Evolutionary conservation across 2,888 invertebrate genomes (phyloP).

Genomic region (Clusia tigrina): DNA sequence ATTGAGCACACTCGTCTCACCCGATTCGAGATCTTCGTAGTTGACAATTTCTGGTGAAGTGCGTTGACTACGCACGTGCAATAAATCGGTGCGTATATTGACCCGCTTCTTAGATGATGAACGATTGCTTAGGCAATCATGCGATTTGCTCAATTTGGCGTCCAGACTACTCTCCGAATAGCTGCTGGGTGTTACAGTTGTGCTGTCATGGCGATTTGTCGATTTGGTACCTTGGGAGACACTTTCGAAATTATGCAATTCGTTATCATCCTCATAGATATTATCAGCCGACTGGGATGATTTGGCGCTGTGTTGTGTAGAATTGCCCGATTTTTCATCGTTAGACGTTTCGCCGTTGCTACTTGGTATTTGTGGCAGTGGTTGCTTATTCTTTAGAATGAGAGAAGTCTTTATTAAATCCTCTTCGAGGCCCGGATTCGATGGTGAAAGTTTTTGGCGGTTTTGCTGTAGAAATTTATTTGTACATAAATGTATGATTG

Average conservation of each 20-base stretch:
- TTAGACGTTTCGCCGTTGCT: conserved; percentile 40
- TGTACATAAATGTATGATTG: no score
- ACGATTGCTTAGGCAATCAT: conserved; percentile 65
- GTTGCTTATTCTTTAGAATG: conserved; percentile 65
- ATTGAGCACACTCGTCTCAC: conserved; percentile 61
- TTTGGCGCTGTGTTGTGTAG: conserved; percentile 49
- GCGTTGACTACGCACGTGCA: conserved; percentile 60
- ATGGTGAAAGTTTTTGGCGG: conserved; percentile 61
- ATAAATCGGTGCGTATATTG: conserved; percentile 69
- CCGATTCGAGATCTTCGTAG: conserved; percentile 63
- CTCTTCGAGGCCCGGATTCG: conserved; percentile 61
- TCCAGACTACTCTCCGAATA: conserved; percentile 63
- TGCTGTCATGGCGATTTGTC: conserved; percentile 58
- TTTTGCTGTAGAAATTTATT: no score
- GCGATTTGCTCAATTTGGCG: conserved; percentile 61
- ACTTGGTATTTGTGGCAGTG: conserved; percentile 62
- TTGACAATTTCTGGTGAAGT: conserved; percentile 57
- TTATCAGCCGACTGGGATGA: conserved; percentile 60
- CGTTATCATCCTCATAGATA: conserved; percentile 66
- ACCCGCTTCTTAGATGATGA: conserved; percentile 70
- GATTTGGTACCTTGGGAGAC: conserved; percentile 57
- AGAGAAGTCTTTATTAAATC: conserved; percentile 60
- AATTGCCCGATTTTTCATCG: conserved; percentile 43
- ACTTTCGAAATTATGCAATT: conserved; percentile 61
- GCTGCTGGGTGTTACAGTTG: conserved; percentile 63